Conservation (phyloP, 2,113 vertebrate genomes). For the Tetrao urogallus region DNA sequence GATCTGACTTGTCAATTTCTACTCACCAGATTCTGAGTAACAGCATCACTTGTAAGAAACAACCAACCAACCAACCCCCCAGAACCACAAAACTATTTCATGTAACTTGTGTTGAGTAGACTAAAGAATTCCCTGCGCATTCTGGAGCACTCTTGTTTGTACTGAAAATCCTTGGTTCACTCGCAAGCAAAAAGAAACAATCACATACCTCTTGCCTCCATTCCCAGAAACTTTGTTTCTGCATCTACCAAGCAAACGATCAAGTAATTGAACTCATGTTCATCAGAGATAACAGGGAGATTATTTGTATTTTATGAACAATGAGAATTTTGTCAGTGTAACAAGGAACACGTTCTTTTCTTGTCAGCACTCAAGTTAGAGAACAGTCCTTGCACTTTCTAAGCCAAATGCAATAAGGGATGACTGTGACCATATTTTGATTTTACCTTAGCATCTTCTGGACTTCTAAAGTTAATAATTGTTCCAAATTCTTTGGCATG, state of each 20-base stretch:
- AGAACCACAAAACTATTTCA: neutral
- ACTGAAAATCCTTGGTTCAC: neutral
- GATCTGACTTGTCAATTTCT: neutral
- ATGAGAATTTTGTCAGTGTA: neutral
- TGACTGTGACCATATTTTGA: neutral
- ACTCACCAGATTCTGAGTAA: neutral
- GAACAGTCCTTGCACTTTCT: neutral
- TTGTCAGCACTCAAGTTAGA: neutral
- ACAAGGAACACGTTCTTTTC: neutral
- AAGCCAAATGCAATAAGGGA: neutral
- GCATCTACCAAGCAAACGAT: neutral
- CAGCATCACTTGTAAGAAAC: neutral
- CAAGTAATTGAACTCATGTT: neutral
- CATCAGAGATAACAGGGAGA: neutral
- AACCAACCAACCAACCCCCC: neutral
- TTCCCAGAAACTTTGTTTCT: neutral
- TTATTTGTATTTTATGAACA: neutral
- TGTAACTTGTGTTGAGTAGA: neutral
- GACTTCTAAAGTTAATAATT: slow-evolving; percentile 95
- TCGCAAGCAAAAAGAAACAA: neutral
- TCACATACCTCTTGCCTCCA: neutral
- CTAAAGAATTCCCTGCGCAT: neutral
- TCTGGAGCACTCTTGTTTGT: neutral
- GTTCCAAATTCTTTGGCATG: slow-evolving; percentile 98
- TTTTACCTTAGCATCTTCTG: slow-evolving; percentile 91